Base-by-base conservation (phyloP, 2,113 vertebrate species). In the Sceloporus undulatus region DNA sequence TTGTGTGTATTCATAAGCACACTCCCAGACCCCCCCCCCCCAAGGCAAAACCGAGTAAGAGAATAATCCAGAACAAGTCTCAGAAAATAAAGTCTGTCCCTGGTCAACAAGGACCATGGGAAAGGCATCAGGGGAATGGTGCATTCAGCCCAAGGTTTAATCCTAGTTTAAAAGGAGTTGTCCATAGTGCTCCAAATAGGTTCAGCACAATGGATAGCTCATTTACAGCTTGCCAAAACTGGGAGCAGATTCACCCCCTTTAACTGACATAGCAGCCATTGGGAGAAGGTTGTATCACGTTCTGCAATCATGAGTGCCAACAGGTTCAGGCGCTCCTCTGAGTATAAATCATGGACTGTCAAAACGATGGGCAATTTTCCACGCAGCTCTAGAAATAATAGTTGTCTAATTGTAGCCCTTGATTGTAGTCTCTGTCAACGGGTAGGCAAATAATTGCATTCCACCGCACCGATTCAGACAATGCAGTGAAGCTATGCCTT, bases 391-490 rank as follows among this genome's bases (percentile, higher is more conserved):
- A 77, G 74, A 85, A 94, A 94, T 94, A 94, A 95, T 95, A 94
- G 93, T 92, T 92, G 93, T 93, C 94, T 96, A 96, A 96, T 95
- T 95, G 94, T 95, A 94, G 92, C 91, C 90, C 92, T 95, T 92
- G 91, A 94, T 96, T 96, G 94, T 95, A 87, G 68, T 76, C 89
- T 85, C 23, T 95, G 94, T 96, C 95, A 95, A 89, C 92, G 92
- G 88, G 2, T 91, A 85, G 92, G 91, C 34, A 42, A 95, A 85
- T 95, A 96, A 96, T 95, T 96, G 93, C 93, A 94, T 95, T 92
- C 94, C 93, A 95, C 93, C 94, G 93, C 94, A 59, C 59, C 93
- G 87, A 95, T 96, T 95, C 92, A 94, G 93, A 93, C 68, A 79
- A 78, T 87, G 86, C 91, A 91, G 91, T 91, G 92, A 91, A 89